Conservation (phyloP, 2,888 invertebrate species). For the Leptarthrus brevirostris region DNA sequence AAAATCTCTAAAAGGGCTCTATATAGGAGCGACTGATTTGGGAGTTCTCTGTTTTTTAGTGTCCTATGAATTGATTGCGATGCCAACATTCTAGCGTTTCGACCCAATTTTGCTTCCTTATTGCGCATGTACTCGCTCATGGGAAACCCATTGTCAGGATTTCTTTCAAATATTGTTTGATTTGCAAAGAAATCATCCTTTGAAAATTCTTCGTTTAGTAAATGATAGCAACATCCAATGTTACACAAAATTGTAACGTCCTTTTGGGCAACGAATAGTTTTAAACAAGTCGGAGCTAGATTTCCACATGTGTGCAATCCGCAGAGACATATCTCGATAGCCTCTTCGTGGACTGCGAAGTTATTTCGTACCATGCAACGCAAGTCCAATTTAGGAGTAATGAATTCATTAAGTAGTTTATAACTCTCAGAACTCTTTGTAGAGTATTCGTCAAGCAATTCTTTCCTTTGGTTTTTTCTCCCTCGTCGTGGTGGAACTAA, state of each 20-base stretch:
- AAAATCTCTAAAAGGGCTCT: slow-evolving; percentile 80
- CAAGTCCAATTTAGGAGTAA: slow-evolving; percentile 73
- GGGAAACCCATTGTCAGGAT: slow-evolving; percentile 72
- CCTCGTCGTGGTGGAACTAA: slow-evolving; percentile 60
- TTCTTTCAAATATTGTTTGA: slow-evolving; percentile 60
- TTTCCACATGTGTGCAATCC: slow-evolving; percentile 93
- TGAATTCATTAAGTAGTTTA: slow-evolving; percentile 73
- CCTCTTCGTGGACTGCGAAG: slow-evolving; percentile 63
- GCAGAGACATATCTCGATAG: slow-evolving; percentile 68
- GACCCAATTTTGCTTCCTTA: slow-evolving; percentile 70
- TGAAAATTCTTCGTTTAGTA: slow-evolving; percentile 73
- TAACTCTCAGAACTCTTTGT: slow-evolving; percentile 65
- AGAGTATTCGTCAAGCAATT: neutral
- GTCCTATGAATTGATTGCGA: slow-evolving; percentile 85
- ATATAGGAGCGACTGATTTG: slow-evolving; percentile 77
- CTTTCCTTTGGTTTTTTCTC: slow-evolving; percentile 56
- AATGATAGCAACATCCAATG: slow-evolving; percentile 92
- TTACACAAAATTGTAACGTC: slow-evolving; percentile 75
- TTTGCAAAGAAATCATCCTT: slow-evolving; percentile 62
- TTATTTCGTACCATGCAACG: slow-evolving; percentile 67
- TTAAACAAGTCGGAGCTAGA: slow-evolving; percentile 78
- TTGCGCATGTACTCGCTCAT: slow-evolving; percentile 73
- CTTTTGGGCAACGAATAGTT: slow-evolving; percentile 72
- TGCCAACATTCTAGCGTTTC: slow-evolving; percentile 87
- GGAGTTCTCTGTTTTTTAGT: slow-evolving; percentile 69